These are phyloP conservation scores for Toxonevra muliebris DNA, from an alignment of 2,888 invertebrate genomes.

Conservation along the genomic window DNA sequence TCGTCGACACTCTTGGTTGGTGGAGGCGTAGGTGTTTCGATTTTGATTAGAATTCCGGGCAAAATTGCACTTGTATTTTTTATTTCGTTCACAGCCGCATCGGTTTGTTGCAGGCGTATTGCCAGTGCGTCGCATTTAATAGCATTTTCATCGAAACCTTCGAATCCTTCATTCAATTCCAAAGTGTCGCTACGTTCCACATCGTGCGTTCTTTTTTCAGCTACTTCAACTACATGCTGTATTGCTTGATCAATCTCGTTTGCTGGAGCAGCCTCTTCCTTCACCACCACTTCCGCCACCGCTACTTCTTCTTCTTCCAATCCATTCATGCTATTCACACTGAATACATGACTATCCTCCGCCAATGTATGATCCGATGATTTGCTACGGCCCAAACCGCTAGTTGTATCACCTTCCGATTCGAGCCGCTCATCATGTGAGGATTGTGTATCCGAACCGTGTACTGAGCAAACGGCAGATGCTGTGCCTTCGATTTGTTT, in stretches of 20 bases:
- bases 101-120: neutral
- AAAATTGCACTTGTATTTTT: neutral
- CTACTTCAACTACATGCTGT: neutral
- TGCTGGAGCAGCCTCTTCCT: conserved; percentile 12
- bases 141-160: conserved; percentile 36
- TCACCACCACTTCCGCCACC: conserved; percentile 22
- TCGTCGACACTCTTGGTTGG: conserved; percentile 24
- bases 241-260: neutral
- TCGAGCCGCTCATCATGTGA: conserved; percentile 36
- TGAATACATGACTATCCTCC: conserved; percentile 22
- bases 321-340: conserved; percentile 31
- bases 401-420: conserved; percentile 51
- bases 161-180: conserved; percentile 5
- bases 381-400: conserved; percentile 53
- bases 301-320: conserved; percentile 18
- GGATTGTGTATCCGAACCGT: conserved; percentile 40
- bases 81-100: neutral
- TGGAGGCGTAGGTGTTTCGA: neutral
- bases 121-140: conserved; percentile 1
- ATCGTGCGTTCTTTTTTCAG: conserved; percentile 7
- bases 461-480: conserved; percentile 41
- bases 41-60: conserved; percentile 15
- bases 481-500: conserved; percentile 55
- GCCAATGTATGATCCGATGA: conserved; percentile 47
- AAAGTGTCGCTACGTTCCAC: conserved; percentile 17